Percentiles rank a stretch among this genome's conserved stretches.
Conservation (phyloP, 2,113 vertebrate species). For the Scortum barcoo region DNA sequence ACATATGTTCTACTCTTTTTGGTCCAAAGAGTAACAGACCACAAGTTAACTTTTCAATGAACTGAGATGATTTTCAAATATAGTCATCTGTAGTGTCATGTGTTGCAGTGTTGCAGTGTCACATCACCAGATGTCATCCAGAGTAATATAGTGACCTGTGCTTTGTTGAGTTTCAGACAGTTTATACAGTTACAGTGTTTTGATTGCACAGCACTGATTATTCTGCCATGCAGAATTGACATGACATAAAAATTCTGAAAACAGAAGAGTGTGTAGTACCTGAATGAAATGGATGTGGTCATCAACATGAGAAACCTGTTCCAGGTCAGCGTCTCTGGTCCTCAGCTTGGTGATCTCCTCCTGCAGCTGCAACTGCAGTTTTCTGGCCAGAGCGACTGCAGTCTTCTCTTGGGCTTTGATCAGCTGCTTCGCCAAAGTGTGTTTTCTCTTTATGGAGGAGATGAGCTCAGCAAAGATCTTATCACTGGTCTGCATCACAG, state of each 20-base stretch:
- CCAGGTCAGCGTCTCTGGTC: not conserved
- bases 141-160: not conserved
- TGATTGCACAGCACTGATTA: not conserved
- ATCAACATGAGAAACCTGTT: constrained; percentile 15
- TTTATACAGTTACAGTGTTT: not conserved
- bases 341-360: constrained; percentile 23
- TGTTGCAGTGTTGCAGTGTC: not conserved
- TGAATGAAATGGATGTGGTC: constrained; percentile 55
- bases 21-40: not conserved
- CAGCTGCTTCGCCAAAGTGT: not conserved
- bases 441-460: constrained; percentile 2
- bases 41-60: not conserved
- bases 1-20: not conserved
- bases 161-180: not conserved
- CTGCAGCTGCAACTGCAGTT: constrained; percentile 36
- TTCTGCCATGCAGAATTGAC: not conserved
- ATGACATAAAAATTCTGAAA: not conserved
- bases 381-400: not conserved
- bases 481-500: constrained; percentile 17
- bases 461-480: not conserved
- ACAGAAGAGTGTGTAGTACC: not conserved
- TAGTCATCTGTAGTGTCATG: not conserved
- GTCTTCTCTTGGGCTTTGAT: constrained; percentile 12
- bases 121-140: not conserved
- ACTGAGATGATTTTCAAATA: not conserved